phyloP scores from a whole-genome alignment of 2,113 vertebrate species.

The Sylvicapra grimmia region DNA sequence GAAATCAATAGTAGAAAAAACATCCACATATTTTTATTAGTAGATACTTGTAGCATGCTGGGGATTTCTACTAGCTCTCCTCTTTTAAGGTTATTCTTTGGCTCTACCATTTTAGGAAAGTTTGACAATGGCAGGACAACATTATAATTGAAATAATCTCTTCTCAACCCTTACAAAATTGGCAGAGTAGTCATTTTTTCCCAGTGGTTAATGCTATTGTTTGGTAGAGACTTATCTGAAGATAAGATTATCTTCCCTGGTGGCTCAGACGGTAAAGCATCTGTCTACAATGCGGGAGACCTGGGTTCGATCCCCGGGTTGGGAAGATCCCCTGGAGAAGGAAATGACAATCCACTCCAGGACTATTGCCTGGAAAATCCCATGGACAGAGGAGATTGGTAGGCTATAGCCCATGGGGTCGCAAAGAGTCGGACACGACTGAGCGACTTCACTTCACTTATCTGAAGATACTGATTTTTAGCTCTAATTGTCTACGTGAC shows the following conservation, averaged over 20 bases:
- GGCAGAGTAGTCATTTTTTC: slow-evolving; percentile 24
- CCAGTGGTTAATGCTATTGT: neutral
- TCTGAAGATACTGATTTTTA: neutral
- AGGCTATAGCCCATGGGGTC: no score
- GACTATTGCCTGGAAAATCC: no score
- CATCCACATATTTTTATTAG: neutral
- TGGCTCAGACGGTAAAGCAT: no score
- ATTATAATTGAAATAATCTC: neutral
- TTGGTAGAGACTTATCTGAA: neutral
- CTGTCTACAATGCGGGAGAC: no score
- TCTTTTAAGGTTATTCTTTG: neutral
- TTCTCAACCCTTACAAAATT: slow-evolving; percentile 5
- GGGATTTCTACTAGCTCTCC: neutral
- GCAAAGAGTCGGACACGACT: no score
- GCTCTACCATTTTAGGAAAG: neutral
- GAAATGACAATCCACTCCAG: no score
- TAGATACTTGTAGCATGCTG: neutral
- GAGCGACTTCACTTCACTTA: neutral
- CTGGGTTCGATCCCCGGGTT: no score
- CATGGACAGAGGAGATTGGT: no score
- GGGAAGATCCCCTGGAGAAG: no score
- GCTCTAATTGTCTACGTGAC: neutral
- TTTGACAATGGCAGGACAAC: neutral
- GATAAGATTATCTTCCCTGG: neutral
- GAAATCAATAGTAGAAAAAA: neutral